Evolutionary conservation across 2,888 invertebrate genomes (phyloP), one percentile per base, ranked within the genome.

Genomic region (Allolobophora icterica): DNA sequence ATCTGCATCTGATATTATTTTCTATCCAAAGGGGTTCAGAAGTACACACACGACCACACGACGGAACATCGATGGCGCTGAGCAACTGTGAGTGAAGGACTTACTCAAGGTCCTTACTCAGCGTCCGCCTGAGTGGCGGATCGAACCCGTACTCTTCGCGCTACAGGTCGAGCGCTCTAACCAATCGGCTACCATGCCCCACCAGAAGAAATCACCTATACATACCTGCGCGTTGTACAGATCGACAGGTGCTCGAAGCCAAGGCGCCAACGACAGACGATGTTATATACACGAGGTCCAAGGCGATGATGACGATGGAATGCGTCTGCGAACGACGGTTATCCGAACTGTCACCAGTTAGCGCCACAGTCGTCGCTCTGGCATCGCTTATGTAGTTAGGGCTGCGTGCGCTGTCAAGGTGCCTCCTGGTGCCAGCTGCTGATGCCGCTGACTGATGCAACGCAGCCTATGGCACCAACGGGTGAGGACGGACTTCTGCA

Each of bases 311-410:
- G 71, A 71, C 5, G 71, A n/a, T 1, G 52, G 42, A 42, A 42
- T 1, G 5, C 1, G 8, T 45, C 8, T n/a, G n/a, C 17, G 71
- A n/a, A 71, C 30, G 71, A n/a, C 71, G 52, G 30, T 71, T 71
- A 71, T 71, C 71, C 71, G 71, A 71, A 71, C n/a, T 71, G 71
- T 17, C 71, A 17, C 71, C 71, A 71, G 71, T 71, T 71, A 71
- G 71, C 71, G 71, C 71, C 71, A 71, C 71, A 8, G 17, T 71
- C 71, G 71, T 71, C 71, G 71, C 30, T 71, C n/a, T 4, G 0
- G 71, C 71, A n/a, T 71, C 52, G 52, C 52, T n/a, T 71, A n/a
- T 71, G n/a, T 71, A 71, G 71, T n/a, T 71, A 71, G 71, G 71
- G 71, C 3, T 71, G 71, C 71, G n/a, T n/a, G 58, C 58, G 45